phyloP scores from a whole-genome alignment of 1,140 invertebrate species.

The Brachionus angularis region DNA sequence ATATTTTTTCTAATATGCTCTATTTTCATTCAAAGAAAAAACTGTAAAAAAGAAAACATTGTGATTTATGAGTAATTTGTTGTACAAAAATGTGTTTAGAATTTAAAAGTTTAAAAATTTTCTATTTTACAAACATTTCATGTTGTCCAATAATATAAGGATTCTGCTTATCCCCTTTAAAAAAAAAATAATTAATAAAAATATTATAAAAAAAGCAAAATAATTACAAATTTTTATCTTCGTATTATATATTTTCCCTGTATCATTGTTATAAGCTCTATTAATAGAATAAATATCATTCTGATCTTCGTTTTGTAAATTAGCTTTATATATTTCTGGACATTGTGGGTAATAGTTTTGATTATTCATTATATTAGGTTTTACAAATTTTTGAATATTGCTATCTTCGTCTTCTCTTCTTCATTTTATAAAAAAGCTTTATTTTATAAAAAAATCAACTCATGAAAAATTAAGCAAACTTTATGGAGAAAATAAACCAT shows the following conservation, averaged over 20 bases:
- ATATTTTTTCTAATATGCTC: no score
- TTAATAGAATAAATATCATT: background rate
- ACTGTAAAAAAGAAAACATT: no score
- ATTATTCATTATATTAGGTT: no score
- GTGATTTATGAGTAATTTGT: no score
- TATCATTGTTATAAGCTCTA: background rate
- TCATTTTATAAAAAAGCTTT: background rate
- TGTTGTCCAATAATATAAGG: background rate
- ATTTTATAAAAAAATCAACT: background rate
- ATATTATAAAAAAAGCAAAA: background rate
- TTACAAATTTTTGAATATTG: background rate
- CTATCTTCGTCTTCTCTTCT: background rate
- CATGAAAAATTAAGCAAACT: no score
- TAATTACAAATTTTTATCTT: slow-evolving; percentile 30
- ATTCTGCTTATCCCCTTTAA: slow-evolving; percentile 23
- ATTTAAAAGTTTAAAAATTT: no score
- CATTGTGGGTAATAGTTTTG: slow-evolving; percentile 1
- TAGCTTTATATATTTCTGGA: slow-evolving; percentile 2
- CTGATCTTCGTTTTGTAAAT: slow-evolving; percentile 6
- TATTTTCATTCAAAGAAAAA: no score
- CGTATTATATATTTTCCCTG: background rate
- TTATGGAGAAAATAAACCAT: slow-evolving; percentile 41
- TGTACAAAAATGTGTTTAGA: no score
- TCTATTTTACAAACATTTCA: slow-evolving; percentile 41
- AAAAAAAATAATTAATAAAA: background rate